phyloP scores from a whole-genome alignment of 2,113 vertebrate species.

The Archilochus colubris region DNA sequence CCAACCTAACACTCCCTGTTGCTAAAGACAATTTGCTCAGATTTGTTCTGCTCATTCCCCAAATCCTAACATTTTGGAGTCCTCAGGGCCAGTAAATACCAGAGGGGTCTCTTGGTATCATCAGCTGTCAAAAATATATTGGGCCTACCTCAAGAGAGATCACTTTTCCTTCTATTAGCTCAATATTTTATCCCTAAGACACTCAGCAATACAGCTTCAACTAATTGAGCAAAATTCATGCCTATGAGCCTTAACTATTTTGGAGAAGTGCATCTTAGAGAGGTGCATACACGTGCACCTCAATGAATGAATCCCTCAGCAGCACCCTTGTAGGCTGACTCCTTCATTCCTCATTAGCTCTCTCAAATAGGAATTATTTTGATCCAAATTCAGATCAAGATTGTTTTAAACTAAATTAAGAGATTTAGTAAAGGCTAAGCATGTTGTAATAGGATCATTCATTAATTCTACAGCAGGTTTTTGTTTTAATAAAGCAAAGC shows the following conservation, averaged over 20 bases:
- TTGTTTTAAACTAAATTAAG: constrained; percentile 27
- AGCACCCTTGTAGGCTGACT: not conserved
- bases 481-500: not conserved
- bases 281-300: not conserved
- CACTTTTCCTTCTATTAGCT: not conserved
- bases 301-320: accelerated
- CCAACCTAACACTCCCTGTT: not conserved
- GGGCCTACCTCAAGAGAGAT: not conserved
- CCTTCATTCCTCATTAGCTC: not conserved
- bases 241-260: not conserved
- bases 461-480: not conserved
- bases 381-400: not conserved
- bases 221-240: not conserved
- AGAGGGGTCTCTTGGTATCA: not conserved
- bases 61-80: not conserved
- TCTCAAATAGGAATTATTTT: not conserved
- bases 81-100: not conserved
- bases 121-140: not conserved
- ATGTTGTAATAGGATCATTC: not conserved
- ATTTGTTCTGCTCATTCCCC: not conserved
- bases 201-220: not conserved
- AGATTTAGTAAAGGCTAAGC: not conserved
- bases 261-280: not conserved
- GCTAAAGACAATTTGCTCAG: not conserved
- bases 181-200: accelerated